These are phyloP conservation scores for Synanthedon andrenaeformis DNA, from an alignment of 2,888 invertebrate genomes.

Conservation along the genomic window DNA sequence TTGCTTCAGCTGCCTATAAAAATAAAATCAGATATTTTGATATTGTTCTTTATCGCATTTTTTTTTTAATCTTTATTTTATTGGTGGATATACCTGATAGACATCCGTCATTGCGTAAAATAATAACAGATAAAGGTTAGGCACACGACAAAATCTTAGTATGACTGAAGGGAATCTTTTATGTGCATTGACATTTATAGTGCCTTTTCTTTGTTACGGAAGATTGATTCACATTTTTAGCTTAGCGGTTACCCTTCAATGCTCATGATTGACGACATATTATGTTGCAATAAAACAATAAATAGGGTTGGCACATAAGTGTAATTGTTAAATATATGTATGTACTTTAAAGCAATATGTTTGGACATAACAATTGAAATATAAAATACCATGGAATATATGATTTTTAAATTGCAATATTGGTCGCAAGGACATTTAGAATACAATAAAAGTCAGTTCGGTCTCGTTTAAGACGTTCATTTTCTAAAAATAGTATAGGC, in stretches of 20 bases:
- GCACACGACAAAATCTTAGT: slow-evolving; percentile 17
- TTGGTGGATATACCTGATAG: slow-evolving; percentile 30
- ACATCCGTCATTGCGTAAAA: slow-evolving; percentile 36
- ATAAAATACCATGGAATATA: too few relatives aligned
- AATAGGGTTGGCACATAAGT: slow-evolving; percentile 30
- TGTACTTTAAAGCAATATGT: too few relatives aligned
- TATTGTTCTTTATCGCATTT: background rate
- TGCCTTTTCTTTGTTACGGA: slow-evolving; percentile 37
- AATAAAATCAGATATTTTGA: slow-evolving; percentile 5
- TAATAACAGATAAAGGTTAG: slow-evolving; percentile 11
- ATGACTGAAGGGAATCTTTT: slow-evolving; percentile 42
- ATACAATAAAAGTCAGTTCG: background rate
- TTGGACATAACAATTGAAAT: too few relatives aligned
- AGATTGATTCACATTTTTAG: slow-evolving; percentile 44
- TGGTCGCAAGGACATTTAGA: too few relatives aligned
- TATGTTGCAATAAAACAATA: slow-evolving; percentile 23
- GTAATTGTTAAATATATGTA: background rate
- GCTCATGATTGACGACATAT: slow-evolving; percentile 42
- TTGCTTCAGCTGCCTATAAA: slow-evolving; percentile 50
- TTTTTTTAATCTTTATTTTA: background rate
- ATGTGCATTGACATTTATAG: slow-evolving; percentile 44
- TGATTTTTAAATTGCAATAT: too few relatives aligned
- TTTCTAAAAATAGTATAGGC: background rate
- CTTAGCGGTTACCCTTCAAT: slow-evolving; percentile 48
- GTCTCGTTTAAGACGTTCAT: background rate